Percentiles rank a stretch among this genome's conserved stretches.
Conservation (phyloP, 2,797 vertebrate species). For the Notolepis coatsorum region DNA sequence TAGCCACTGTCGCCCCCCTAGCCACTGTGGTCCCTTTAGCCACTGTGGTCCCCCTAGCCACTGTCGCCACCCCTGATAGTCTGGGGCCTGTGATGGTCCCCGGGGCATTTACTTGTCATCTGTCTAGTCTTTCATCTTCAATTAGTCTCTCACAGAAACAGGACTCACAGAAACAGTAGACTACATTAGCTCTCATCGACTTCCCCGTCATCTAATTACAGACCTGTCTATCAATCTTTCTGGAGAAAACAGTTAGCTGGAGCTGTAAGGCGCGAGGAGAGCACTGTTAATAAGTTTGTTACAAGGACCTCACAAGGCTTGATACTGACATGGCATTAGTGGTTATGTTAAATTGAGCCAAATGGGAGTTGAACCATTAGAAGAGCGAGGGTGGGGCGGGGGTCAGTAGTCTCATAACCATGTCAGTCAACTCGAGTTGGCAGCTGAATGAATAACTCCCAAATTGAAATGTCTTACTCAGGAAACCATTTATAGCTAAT, state of each 20-base stretch:
- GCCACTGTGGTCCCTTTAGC: too few relatives aligned
- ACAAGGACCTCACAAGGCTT: neutral
- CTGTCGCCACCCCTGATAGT: too few relatives aligned
- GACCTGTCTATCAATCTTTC: slow-evolving; percentile 7
- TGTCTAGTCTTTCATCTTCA: slow-evolving; percentile 30
- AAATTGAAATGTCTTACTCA: neutral
- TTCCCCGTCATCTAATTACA: slow-evolving; percentile 24
- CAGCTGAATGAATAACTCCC: neutral
- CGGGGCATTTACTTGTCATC: too few relatives aligned
- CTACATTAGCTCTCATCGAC: slow-evolving; percentile 11
- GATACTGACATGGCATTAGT: neutral
- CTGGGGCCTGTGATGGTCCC: too few relatives aligned
- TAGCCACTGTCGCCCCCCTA: too few relatives aligned
- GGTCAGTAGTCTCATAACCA: neutral
- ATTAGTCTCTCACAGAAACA: slow-evolving; percentile 23
- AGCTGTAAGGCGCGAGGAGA: neutral
- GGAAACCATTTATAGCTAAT: neutral
- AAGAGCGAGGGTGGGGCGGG: neutral
- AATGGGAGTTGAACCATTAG: slow-evolving; percentile 6
- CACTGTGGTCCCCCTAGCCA: too few relatives aligned
- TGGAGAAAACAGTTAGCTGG: slow-evolving; percentile 23
- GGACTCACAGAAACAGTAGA: slow-evolving; percentile 13
- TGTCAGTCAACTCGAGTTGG: neutral
- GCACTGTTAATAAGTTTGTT: neutral
- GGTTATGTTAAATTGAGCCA: neutral